Conservation (phyloP, 2,797 vertebrate genomes). For the Coregonus ussuriensis region DNA sequence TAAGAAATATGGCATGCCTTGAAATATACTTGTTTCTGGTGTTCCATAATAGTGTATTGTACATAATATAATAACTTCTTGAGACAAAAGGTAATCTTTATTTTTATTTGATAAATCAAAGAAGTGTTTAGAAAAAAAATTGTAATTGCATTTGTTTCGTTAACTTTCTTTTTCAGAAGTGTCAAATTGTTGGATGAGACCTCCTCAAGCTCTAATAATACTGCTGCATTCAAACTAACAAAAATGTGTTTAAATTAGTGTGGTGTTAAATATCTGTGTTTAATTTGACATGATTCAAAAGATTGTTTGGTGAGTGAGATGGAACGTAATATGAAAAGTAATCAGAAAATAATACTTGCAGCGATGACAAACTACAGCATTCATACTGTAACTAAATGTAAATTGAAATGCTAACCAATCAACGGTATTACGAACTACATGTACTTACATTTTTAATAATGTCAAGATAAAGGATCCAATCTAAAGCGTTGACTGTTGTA, state of each 20-base stretch:
- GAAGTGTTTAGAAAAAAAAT: constrained; percentile 14
- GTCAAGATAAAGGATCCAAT: background rate
- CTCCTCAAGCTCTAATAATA: constrained; percentile 9
- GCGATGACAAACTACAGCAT: background rate
- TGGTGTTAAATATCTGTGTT: background rate
- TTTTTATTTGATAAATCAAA: constrained; percentile 56
- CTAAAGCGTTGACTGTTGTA: constrained; percentile 1
- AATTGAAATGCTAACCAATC: background rate
- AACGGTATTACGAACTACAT: background rate
- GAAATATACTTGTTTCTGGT: constrained; percentile 29
- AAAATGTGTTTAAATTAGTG: background rate
- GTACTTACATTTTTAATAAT: background rate
- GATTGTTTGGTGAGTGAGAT: background rate
- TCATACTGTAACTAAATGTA: background rate
- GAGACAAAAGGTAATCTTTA: constrained; percentile 51
- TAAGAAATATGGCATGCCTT: constrained; percentile 42
- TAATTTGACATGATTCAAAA: background rate
- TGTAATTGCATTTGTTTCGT: constrained; percentile 9
- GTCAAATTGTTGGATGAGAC: background rate
- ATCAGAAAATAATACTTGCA: background rate
- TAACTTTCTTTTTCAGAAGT: constrained; percentile 23
- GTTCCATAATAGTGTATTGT: constrained; percentile 51
- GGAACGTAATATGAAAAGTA: background rate
- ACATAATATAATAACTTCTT: constrained; percentile 61
- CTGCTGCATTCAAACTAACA: constrained; percentile 14